phyloP scores from a whole-genome alignment of 2,797 vertebrate genomes.

The Micropoecilia bifurca region DNA sequence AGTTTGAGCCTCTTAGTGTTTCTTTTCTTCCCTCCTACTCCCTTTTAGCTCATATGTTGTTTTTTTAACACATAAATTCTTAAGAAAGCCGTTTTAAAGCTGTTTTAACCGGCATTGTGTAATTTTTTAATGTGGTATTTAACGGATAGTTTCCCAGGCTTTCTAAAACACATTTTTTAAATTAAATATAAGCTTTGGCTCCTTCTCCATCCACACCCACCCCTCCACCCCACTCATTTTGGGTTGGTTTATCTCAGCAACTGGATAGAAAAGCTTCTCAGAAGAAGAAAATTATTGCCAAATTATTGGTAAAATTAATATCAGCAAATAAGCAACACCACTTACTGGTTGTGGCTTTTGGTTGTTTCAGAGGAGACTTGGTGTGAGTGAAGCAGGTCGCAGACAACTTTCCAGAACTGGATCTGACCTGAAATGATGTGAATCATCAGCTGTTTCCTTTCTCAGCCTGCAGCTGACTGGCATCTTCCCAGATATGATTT shows the following conservation, averaged over 20 bases:
- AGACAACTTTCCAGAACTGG: background rate
- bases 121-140: background rate
- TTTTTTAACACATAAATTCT: background rate
- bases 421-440: background rate
- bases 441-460: constrained; percentile 29
- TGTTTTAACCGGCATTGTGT: background rate
- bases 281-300: background rate
- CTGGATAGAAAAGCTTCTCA: background rate
- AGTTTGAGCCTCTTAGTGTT: constrained; percentile 9
- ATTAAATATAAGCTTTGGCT: background rate
- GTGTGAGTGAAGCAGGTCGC: background rate
- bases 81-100: constrained; percentile 1
- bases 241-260: background rate
- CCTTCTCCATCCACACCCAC: too few relatives aligned
- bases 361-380: background rate
- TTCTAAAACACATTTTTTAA: background rate
- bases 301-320: background rate
- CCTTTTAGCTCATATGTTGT: constrained; percentile 6
- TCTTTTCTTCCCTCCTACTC: background rate
- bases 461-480: background rate
- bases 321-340: background rate
- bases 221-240: background rate
- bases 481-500: constrained; percentile 1
- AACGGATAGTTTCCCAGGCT: background rate
- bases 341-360: background rate